These are phyloP conservation scores for Kryptolebias marmoratus DNA, from an alignment of 2,113 vertebrate species.

Conservation along the genomic window DNA sequence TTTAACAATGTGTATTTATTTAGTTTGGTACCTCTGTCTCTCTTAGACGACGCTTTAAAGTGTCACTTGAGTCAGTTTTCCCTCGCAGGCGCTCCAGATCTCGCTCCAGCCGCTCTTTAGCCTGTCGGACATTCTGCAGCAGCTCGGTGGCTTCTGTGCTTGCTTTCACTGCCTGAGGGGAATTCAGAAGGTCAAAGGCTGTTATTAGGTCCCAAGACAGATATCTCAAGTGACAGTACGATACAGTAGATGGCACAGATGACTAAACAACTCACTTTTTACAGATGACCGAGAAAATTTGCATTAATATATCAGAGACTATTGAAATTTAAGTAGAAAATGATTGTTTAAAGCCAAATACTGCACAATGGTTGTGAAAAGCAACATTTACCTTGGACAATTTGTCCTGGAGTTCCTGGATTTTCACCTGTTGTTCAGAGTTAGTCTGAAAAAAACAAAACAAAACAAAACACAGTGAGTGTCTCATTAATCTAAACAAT, in stretches of 20 bases:
- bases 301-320: background rate
- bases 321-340: background rate
- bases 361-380: background rate
- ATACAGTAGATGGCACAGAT: too few relatives aligned
- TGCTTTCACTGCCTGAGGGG: slow-evolving; percentile 91
- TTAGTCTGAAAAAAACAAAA: slow-evolving; percentile 85
- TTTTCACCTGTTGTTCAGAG: slow-evolving; percentile 95
- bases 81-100: slow-evolving; percentile 93
- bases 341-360: background rate
- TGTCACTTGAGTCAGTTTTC: slow-evolving; percentile 92
- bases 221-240: slow-evolving; percentile 4
- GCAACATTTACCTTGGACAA: slow-evolving; percentile 88
- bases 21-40: slow-evolving; percentile 88
- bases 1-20: slow-evolving; percentile 2
- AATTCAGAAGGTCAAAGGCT: slow-evolving; percentile 46
- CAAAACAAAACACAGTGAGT: slow-evolving; percentile 16
- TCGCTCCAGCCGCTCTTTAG: slow-evolving; percentile 94
- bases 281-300: background rate
- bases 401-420: slow-evolving; percentile 97
- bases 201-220: slow-evolving; percentile 48
- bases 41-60: slow-evolving; percentile 91
- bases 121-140: slow-evolving; percentile 97
- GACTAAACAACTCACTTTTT: background rate
- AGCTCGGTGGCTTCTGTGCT: slow-evolving; percentile 98
- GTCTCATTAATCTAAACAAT: background rate